Evolutionary conservation across 2,797 vertebrate species (phyloP), one percentile per base, ranked within the genome.

Genomic region (Synanceia verrucosa): DNA sequence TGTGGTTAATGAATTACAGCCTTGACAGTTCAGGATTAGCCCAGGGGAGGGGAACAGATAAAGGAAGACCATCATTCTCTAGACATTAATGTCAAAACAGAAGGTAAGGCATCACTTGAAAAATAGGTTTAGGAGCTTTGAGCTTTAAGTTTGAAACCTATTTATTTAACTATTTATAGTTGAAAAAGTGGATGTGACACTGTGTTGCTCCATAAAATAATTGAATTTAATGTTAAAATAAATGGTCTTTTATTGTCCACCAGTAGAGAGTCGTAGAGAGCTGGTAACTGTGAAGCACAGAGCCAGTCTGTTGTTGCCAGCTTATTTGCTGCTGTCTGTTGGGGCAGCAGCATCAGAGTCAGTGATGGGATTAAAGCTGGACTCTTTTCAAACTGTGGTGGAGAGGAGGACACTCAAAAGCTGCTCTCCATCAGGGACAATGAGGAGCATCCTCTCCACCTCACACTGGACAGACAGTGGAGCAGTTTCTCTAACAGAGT

Each of bases 1-100:
- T 76, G 77, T n/a, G 41, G 83, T 83, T 86, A 86, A 92, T 89
- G 62, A 90, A 90, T 87, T 76, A 88, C 73, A 78, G 55, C 53
- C 50, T 63, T 86, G 82, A 86, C 84, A 85, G 81, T 64, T 82
- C 84, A 77, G 74, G 74, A 84, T 83, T 70, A 80, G 81, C 78
- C 78, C 61, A 29, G 13, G 74, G 87, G 67, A 73, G 72, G 41
- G 57, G 69, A 74, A 67, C 19, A 84, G 71, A 90, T 82, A 87
- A 77, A 82, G 66, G 52, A 87, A 78, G 62, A 23, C 56, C 50
- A 65, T 84, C 53, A 53, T 65, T 83, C 50, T 58, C 19, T 48
- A 66, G 53, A 69, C 28, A 14, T 9, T 19, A 37, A 73, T 58
- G 68, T 73, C 63, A 67, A 62, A 77, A 72, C 56, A 66, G 3